phyloP scores from a whole-genome alignment of 2,797 vertebrate species.

The Anguilla anguilla region DNA sequence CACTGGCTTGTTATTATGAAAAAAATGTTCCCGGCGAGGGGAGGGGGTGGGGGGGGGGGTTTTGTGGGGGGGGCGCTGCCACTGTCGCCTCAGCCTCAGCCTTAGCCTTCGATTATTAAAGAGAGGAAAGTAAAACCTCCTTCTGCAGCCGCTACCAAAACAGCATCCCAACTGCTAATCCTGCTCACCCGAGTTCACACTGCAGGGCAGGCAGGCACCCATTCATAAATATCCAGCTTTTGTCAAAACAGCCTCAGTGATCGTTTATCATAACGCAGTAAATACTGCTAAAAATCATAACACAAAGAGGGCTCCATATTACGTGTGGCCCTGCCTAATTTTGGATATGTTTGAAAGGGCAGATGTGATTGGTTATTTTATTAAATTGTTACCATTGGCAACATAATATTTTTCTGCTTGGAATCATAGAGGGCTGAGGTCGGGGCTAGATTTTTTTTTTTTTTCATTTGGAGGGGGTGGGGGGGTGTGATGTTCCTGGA shows the following conservation, averaged over 20 bases:
- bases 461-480: constrained; percentile 28
- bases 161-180: constrained; percentile 76
- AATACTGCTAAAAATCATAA: constrained; percentile 68
- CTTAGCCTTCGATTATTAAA: constrained; percentile 69
- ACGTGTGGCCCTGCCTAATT: constrained; percentile 61
- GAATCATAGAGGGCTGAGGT: constrained; percentile 63
- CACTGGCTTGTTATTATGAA: constrained; percentile 73
- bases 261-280: constrained; percentile 72
- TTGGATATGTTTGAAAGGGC: constrained; percentile 71
- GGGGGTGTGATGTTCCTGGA: constrained; percentile 40
- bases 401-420: constrained; percentile 74
- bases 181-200: constrained; percentile 69
- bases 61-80: constrained; percentile 43
- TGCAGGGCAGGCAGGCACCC: constrained; percentile 61
- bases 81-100: constrained; percentile 43
- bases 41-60: constrained; percentile 42
- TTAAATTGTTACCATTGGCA: constrained; percentile 76
- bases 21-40: constrained; percentile 67
- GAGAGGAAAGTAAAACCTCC: constrained; percentile 67
- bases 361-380: constrained; percentile 71
- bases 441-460: constrained; percentile 39
- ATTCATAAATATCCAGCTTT: constrained; percentile 70
- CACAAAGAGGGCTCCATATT: constrained; percentile 60
- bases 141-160: constrained; percentile 68
- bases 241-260: constrained; percentile 80